Evolutionary conservation across 2,113 vertebrate genomes (phyloP).

Genomic region (Neogale vison): DNA sequence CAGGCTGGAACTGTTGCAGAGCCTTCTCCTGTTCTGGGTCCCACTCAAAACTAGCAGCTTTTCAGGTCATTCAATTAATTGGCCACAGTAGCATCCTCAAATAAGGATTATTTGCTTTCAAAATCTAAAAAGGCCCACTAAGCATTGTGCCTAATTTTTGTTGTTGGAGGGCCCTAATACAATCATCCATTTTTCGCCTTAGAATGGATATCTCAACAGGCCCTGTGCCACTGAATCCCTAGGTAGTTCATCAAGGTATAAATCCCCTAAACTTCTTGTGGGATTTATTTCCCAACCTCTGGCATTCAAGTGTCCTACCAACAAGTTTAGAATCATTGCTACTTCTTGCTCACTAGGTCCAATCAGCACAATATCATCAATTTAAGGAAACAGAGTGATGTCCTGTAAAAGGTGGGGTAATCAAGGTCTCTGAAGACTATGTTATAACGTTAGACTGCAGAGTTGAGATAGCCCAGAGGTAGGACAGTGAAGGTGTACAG

Average conservation of each 20-base stretch:
- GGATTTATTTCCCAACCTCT: background rate
- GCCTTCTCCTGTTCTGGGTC: background rate
- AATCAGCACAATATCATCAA: background rate
- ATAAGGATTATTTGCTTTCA: background rate
- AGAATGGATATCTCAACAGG: accelerated
- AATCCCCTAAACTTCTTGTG: background rate
- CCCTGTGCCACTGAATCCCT: accelerated
- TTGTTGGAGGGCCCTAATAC: too few relatives aligned
- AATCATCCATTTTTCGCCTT: background rate
- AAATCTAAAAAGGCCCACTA: background rate
- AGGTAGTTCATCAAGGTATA: background rate
- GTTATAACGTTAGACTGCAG: background rate
- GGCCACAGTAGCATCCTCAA: background rate
- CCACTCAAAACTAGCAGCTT: background rate
- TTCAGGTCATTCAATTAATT: background rate
- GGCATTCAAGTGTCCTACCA: background rate
- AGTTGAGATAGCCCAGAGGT: background rate
- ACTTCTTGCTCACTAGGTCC: background rate
- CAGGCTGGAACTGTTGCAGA: conserved; percentile 23
- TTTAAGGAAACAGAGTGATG: background rate
- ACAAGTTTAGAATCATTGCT: background rate
- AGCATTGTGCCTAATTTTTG: background rate
- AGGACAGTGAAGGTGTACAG: background rate
- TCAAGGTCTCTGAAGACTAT: background rate
- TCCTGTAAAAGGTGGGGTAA: background rate